Conservation (phyloP, 1,140 invertebrate genomes). For the Babylonia areolata region DNA sequence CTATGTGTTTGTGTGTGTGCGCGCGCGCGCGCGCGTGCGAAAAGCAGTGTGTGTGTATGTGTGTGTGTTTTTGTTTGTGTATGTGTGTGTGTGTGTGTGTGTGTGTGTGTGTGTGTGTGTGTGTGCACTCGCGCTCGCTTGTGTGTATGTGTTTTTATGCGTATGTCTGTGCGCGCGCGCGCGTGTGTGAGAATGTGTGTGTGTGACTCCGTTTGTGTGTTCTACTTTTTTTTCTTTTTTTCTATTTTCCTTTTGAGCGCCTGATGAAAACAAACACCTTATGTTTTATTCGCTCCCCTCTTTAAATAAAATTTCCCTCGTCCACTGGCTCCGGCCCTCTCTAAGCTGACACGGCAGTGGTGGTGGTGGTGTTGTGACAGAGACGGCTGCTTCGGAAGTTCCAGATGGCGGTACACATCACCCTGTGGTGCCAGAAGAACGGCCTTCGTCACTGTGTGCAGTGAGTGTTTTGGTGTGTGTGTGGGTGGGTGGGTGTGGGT, state of each 20-base stretch:
- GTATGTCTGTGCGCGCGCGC: background rate
- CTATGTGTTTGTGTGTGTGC: too few species aligned
- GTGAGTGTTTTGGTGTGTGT: conserved; percentile 28
- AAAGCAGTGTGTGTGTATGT: background rate
- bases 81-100: background rate
- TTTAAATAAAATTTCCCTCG: too few species aligned
- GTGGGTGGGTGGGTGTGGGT: background rate
- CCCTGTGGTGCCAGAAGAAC: conserved; percentile 43
- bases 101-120: background rate
- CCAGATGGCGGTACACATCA: conserved; percentile 38
- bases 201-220: background rate
- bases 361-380: too few species aligned
- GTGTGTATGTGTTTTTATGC: background rate
- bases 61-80: background rate
- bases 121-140: background rate
- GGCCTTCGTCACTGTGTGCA: conserved; percentile 47
- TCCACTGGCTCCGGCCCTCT: too few species aligned
- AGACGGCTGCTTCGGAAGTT: conserved; percentile 43
- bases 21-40: too few species aligned
- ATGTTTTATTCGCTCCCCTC: too few species aligned
- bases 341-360: too few species aligned
- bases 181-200: background rate
- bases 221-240: background rate
- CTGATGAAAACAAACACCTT: too few species aligned
- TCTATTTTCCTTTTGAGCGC: too few species aligned